Percentiles rank a stretch among this genome's conserved stretches.
These are phyloP conservation scores for Euspilapteryx auroguttella DNA, from an alignment of 2,888 invertebrate species.

Conservation along the genomic window DNA sequence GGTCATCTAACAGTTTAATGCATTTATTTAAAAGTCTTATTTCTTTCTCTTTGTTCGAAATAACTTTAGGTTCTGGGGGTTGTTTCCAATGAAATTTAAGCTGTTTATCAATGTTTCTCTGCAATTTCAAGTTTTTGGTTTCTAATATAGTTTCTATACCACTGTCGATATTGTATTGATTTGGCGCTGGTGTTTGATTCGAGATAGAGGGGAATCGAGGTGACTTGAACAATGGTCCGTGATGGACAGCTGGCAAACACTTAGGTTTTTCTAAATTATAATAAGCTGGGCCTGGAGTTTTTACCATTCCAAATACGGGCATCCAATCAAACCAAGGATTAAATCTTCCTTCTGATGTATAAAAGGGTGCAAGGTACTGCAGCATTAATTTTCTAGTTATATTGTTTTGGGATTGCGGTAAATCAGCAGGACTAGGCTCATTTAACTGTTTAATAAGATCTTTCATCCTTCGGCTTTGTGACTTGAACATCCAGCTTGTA, in stretches of 20 bases:
- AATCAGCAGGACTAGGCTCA: slow-evolving; percentile 26
- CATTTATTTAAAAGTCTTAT: slow-evolving; percentile 17
- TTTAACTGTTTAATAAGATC: slow-evolving; percentile 16
- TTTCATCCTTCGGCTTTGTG: slow-evolving; percentile 27
- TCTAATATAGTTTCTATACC: slow-evolving; percentile 29
- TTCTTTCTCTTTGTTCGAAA: slow-evolving; percentile 21
- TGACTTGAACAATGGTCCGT: slow-evolving; percentile 24
- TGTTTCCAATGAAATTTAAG: slow-evolving; percentile 20
- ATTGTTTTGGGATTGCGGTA: slow-evolving; percentile 11
- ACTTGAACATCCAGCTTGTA: slow-evolving; percentile 32
- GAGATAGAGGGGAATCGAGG: slow-evolving; percentile 17
- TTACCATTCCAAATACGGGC: slow-evolving; percentile 17
- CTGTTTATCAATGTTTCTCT: slow-evolving; percentile 20
- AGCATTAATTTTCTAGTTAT: slow-evolving; percentile 11
- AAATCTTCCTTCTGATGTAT: slow-evolving; percentile 30
- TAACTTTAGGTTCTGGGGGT: slow-evolving; percentile 10
- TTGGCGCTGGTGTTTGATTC: slow-evolving; percentile 23
- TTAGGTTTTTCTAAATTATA: slow-evolving; percentile 20
- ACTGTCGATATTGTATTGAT: slow-evolving; percentile 20
- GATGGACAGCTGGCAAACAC: slow-evolving; percentile 23
- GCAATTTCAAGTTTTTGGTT: slow-evolving; percentile 29
- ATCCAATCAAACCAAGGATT: slow-evolving; percentile 33
- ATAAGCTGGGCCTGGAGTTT: slow-evolving; percentile 31
- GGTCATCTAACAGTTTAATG: slow-evolving; percentile 20
- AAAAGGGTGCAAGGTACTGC: slow-evolving; percentile 28